Percentiles rank a stretch among this genome's conserved stretches.
These are phyloP conservation scores for Serranus cabrilla DNA, from an alignment of 2,797 vertebrate genomes.

Conservation along the genomic window DNA sequence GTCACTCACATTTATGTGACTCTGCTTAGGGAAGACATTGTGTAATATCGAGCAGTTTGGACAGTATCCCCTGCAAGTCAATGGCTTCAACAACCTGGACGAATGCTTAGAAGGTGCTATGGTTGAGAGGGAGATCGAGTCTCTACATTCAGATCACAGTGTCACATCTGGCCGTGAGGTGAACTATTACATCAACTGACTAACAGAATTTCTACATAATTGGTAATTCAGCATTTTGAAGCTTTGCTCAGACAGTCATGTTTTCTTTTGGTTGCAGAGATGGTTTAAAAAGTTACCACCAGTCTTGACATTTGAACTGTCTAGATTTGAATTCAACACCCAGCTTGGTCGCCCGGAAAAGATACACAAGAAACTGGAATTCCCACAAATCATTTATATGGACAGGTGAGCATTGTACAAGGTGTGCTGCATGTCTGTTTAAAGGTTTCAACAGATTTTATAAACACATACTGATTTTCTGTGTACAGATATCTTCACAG, in stretches of 20 bases:
- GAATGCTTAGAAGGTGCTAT: constrained; percentile 97
- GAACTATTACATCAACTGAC: constrained; percentile 4
- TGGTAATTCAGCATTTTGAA: neutral
- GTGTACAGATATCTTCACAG: constrained; percentile 91
- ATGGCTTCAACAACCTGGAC: constrained; percentile 93
- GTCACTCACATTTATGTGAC: constrained; percentile 1
- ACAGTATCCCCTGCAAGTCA: constrained; percentile 98
- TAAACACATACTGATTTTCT: neutral
- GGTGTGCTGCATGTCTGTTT: neutral
- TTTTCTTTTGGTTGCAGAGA: constrained; percentile 84
- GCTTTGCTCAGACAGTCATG: neutral
- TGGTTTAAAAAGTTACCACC: constrained; percentile 98
- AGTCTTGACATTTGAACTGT: constrained; percentile 97
- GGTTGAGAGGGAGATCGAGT: constrained; percentile 93
- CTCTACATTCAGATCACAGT: constrained; percentile 84
- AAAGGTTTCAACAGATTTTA: neutral
- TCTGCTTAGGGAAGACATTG: constrained; percentile 87
- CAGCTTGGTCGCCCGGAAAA: constrained; percentile 97
- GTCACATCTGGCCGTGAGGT: constrained; percentile 92
- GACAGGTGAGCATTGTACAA: constrained; percentile 89
- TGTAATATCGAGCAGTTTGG: constrained; percentile 97
- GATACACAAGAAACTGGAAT: constrained; percentile 98
- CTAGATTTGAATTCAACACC: constrained; percentile 97
- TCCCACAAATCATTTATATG: constrained; percentile 96
- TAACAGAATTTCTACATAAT: neutral